Percentiles rank a stretch among this genome's conserved stretches.
Conservation (phyloP, 2,888 invertebrate species). For the Brenthis daphne region DNA sequence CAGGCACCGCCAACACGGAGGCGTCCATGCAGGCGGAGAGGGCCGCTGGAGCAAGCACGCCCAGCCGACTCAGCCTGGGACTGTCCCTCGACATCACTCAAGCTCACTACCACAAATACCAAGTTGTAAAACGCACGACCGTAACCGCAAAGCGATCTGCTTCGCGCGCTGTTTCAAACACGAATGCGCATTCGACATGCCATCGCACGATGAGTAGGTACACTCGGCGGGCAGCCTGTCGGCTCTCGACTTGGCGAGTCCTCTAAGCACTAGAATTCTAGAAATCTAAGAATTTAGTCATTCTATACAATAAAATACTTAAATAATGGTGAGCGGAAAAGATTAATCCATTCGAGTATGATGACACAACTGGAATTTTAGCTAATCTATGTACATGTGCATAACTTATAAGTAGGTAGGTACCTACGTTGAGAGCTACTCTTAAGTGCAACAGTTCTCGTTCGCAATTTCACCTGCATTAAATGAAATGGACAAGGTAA, state of each 20-base stretch:
- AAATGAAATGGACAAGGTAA: too few relatives aligned
- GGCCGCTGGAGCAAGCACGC: conserved; percentile 74
- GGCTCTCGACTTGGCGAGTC: conserved; percentile 6
- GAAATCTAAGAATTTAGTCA: neutral
- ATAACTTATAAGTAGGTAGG: too few relatives aligned
- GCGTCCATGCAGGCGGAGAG: conserved; percentile 76
- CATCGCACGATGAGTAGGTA: neutral
- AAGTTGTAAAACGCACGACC: conserved; percentile 60
- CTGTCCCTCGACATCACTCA: conserved; percentile 67
- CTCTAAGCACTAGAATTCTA: conserved; percentile 13
- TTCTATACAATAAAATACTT: neutral
- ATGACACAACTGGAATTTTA: neutral
- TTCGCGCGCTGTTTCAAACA: conserved; percentile 65
- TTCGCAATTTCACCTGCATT: too few relatives aligned
- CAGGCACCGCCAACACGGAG: conserved; percentile 74
- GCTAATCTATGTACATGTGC: too few relatives aligned
- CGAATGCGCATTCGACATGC: conserved; percentile 55
- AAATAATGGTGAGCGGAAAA: neutral
- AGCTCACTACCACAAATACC: conserved; percentile 34
- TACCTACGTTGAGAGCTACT: too few relatives aligned
- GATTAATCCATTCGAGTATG: neutral
- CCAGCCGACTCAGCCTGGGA: conserved; percentile 64
- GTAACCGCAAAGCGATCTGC: conserved; percentile 73
- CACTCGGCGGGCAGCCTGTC: conserved; percentile 6
- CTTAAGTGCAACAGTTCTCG: too few relatives aligned